Conservation (phyloP, 2,113 vertebrate species). For the Plecotus auritus region DNA sequence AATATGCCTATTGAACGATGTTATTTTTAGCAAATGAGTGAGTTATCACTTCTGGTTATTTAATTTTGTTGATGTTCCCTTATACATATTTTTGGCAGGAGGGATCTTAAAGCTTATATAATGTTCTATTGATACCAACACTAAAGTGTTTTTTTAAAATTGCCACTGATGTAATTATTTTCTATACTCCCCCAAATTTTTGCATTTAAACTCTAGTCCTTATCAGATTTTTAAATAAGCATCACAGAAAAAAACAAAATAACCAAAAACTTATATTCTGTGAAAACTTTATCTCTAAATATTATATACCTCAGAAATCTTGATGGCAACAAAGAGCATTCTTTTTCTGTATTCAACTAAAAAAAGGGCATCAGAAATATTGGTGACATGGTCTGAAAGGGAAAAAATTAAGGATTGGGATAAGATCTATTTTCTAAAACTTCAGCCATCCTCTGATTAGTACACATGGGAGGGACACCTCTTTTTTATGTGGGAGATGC, state of each 20-base stretch:
- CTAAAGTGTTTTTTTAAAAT: not conserved
- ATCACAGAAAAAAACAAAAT: not conserved
- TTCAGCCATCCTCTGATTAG: not conserved
- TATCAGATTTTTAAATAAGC: not conserved
- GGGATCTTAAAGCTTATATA: not conserved
- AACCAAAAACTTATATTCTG: not conserved
- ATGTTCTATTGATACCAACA: not conserved
- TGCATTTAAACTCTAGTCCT: not conserved
- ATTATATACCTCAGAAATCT: not conserved
- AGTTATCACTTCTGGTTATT: not conserved
- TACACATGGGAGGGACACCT: accelerated
- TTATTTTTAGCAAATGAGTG: not conserved
- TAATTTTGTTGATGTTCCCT: not conserved
- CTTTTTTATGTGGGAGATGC: not conserved
- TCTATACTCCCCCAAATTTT: not conserved
- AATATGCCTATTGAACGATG: not conserved
- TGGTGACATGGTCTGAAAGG: not conserved
- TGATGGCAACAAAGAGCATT: not conserved
- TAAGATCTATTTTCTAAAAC: not conserved
- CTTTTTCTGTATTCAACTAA: not conserved
- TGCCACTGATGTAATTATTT: not conserved
- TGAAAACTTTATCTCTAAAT: not conserved
- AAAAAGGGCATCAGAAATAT: not conserved
- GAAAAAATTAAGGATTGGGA: not conserved
- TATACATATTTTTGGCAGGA: not conserved